phyloP scores from a whole-genome alignment of 2,113 vertebrate genomes.

The Dasyprocta punctata region DNA sequence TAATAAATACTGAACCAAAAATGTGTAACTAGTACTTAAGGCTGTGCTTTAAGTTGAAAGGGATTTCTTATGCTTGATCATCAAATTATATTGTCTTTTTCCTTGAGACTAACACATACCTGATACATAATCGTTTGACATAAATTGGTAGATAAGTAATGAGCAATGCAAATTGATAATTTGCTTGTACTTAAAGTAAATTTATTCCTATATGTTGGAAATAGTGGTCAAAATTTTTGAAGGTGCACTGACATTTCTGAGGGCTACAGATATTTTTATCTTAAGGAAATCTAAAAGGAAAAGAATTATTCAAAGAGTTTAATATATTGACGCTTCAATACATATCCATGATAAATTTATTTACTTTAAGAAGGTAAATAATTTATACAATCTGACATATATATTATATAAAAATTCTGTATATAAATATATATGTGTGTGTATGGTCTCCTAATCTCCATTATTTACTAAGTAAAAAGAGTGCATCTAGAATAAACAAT shows the following conservation, averaged over 20 bases:
- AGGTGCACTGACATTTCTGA: not conserved
- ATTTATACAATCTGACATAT: not conserved
- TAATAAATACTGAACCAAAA: conserved; percentile 14
- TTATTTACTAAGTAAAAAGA: conserved; percentile 15
- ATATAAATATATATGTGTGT: not conserved
- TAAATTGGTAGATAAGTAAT: not conserved
- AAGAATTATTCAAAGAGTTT: not conserved
- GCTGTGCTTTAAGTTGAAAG: not conserved
- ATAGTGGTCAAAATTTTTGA: not conserved
- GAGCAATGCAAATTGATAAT: not conserved
- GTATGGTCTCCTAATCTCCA: not conserved
- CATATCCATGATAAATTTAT: not conserved
- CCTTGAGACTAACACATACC: not conserved
- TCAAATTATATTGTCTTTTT: not conserved
- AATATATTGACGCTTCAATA: not conserved
- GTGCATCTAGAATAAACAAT: not conserved
- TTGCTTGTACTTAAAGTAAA: not conserved
- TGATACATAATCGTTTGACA: not conserved
- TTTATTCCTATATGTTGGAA: not conserved
- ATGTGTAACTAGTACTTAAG: conserved; percentile 1
- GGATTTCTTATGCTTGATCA: not conserved
- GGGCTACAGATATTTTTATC: not conserved
- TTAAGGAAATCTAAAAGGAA: not conserved
- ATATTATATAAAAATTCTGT: not conserved
- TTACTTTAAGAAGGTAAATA: not conserved